phyloP scores from a whole-genome alignment of 2,888 invertebrate species.

The Girardia tigrina region DNA sequence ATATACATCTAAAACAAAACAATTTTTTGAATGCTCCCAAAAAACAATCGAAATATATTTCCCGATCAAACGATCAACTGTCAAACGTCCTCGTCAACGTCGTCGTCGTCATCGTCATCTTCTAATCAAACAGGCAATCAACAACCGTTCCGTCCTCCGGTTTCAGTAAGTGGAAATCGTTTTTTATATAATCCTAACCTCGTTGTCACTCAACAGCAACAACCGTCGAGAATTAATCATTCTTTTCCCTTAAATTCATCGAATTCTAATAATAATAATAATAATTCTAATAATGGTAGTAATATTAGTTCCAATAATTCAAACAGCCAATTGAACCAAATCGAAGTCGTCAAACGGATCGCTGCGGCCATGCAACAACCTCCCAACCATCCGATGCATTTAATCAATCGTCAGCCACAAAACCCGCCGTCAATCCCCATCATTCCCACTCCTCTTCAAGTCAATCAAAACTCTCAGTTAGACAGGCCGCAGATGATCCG shows the following conservation, averaged over 20 bases:
- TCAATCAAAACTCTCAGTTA: background rate
- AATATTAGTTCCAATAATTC: too few species aligned
- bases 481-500: background rate
- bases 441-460: background rate
- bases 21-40: slow-evolving; percentile 16
- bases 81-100: background rate
- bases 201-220: slow-evolving; percentile 20
- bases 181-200: slow-evolving; percentile 20
- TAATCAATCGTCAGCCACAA: background rate
- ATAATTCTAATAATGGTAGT: too few species aligned
- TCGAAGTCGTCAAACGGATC: background rate
- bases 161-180: slow-evolving; percentile 16
- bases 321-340: too few species aligned
- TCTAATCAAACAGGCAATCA: slow-evolving; percentile 7
- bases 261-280: background rate
- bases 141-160: background rate
- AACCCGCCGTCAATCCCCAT: slow-evolving; percentile 7
- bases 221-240: background rate
- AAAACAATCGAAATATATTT: slow-evolving; percentile 13
- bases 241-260: slow-evolving; percentile 17
- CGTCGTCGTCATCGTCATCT: too few species aligned
- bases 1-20: too few species aligned
- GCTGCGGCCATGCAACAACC: background rate
- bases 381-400: background rate
- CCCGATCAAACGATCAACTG: background rate